Evolutionary conservation across 1,140 invertebrate species (phyloP), one percentile per base, ranked within the genome.

Genomic region (Lutraria rhynchaena): DNA sequence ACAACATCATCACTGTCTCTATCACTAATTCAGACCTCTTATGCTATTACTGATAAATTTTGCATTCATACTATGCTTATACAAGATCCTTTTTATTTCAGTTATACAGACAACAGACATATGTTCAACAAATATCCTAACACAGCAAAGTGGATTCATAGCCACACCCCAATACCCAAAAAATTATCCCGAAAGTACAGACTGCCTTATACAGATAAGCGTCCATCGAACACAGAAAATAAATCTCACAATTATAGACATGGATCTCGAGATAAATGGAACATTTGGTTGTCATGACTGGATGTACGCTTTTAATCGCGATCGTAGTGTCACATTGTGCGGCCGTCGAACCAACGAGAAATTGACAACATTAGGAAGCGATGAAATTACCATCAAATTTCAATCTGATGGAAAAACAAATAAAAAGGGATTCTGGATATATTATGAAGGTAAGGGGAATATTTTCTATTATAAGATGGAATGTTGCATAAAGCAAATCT

Each of bases 381-480:
- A 89, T 51, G 76, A 82, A 24, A 78, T 91, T 11, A 63, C 85
- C 24, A 81, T 92, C 13, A 74, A 83, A 24, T 85, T 92, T 5
- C 81, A 82, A 44, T 85, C 87, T 7, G 83, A 83, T 24, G 46
- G 41, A 11, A 65, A 22, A 7, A 78, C 61, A 7, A 82, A 69
- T 11, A 87, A 86, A 60, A 90, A 90, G 78, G 91, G 91, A 24
- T 91, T 92, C 83, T 91, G 90, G 91, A 67, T 92, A 17, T 90
- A 91, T 77, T 91, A 89, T 81, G 90, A 92, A 89, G 91, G 91
- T 92, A 83, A 67, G 61, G n/a, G n/a, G n/a, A n/a, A n/a, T n/a
- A n/a, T n/a, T n/a, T n/a, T n/a, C n/a, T n/a, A n/a, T n/a, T n/a
- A n/a, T n/a, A n/a, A n/a, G n/a, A n/a, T n/a, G n/a, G n/a, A n/a